Evolutionary conservation across 2,113 vertebrate species (phyloP).

Genomic region (Platycercus adscitus): DNA sequence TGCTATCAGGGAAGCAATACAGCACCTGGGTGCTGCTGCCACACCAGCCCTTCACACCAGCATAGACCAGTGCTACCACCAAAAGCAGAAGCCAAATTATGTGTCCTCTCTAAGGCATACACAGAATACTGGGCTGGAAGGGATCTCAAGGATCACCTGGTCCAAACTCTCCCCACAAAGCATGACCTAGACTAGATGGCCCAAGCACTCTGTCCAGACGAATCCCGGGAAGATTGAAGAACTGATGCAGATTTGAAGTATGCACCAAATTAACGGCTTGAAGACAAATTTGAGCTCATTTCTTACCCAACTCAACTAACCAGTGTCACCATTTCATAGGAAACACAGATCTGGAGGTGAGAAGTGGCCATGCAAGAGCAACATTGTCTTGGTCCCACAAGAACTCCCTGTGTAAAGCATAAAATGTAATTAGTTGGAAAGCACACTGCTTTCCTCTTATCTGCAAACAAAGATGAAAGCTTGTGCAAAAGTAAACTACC

Average conservation of each 20-base stretch:
- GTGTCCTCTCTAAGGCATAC: background rate
- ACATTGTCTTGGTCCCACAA: background rate
- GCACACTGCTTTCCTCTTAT: background rate
- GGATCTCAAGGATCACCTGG: background rate
- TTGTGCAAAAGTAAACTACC: background rate
- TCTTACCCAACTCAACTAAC: background rate
- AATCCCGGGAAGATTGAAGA: background rate
- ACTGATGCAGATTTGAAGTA: background rate
- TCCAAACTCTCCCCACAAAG: background rate
- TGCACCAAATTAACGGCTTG: background rate
- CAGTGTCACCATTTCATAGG: background rate
- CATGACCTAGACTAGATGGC: background rate
- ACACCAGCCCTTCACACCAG: background rate
- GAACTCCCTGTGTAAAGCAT: background rate
- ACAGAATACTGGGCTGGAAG: background rate
- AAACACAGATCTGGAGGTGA: background rate
- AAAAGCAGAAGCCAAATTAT: background rate
- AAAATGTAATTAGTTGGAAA: background rate
- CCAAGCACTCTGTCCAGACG: background rate
- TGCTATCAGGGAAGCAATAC: background rate
- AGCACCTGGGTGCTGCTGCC: rapidly evolving
- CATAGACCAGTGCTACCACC: background rate
- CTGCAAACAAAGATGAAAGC: background rate
- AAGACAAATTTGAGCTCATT: background rate
- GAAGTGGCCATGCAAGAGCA: rapidly evolving